A percentile compares a stretch with the other conserved stretches of the same genome.
Evolutionary conservation across 2,113 vertebrate species (phyloP).

Genomic region (Panthera tigris): DNA sequence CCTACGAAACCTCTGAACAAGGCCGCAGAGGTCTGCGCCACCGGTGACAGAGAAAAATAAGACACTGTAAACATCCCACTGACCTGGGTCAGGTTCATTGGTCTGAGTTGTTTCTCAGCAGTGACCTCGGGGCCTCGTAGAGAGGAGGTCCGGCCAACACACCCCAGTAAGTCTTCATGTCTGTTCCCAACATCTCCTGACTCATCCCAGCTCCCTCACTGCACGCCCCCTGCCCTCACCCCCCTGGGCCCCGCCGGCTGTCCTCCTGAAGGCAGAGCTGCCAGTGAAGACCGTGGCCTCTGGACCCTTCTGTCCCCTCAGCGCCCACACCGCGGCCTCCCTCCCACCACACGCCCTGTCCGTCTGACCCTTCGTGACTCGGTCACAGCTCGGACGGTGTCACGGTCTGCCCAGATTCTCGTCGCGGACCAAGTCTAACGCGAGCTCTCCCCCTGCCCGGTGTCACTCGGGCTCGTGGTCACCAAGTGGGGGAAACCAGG

Average conservation of each 20-base stretch:
- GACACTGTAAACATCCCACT: not conserved
- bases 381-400: not conserved
- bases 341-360: not conserved
- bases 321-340: not conserved
- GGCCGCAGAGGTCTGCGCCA: not conserved
- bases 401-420: not conserved
- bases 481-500: not conserved
- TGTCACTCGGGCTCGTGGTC: not conserved
- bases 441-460: not conserved
- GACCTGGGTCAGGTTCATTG: not conserved
- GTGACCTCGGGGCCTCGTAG: not conserved
- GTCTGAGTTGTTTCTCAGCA: not conserved
- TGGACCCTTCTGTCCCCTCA: not conserved
- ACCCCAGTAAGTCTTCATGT: no score
- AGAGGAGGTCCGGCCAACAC: not conserved
- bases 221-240: no score
- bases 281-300: no score
- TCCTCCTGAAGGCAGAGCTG: no score
- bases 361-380: not conserved
- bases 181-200: not conserved
- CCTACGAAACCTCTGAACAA: not conserved
- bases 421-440: no score
- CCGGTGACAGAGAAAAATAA: not conserved
- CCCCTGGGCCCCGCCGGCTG: no score
- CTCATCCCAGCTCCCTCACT: no score